Conservation (phyloP, 2,888 invertebrate genomes). For the Elmis aenea region DNA sequence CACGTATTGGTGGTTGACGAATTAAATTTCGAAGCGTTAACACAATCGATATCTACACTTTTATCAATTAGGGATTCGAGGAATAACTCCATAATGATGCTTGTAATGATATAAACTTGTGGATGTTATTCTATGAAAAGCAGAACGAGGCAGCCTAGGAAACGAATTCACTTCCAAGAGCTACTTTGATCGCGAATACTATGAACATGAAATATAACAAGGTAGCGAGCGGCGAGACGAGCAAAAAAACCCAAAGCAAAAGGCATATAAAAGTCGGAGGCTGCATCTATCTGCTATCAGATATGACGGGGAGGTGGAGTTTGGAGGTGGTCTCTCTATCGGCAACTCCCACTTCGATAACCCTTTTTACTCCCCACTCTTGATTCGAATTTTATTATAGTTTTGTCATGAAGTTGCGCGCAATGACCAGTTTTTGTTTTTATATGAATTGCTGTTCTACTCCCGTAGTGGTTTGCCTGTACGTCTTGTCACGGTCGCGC, state of each 20-base stretch:
- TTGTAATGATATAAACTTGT: no score
- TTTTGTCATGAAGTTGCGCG: slow-evolving; percentile 34
- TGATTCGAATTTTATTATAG: slow-evolving; percentile 43
- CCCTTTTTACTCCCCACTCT: slow-evolving; percentile 31
- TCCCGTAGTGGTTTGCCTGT: slow-evolving; percentile 1
- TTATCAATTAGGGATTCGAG: no score
- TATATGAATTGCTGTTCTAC: slow-evolving; percentile 8
- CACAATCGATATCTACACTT: no score
- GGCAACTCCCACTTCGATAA: slow-evolving; percentile 42
- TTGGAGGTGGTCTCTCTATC: slow-evolving; percentile 41
- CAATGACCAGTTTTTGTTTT: slow-evolving; percentile 27
- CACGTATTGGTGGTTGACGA: no score
- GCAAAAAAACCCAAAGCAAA: slow-evolving; percentile 12
- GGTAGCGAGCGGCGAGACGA: slow-evolving; percentile 7
- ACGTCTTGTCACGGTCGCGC: background rate
- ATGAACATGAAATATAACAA: slow-evolving; percentile 11
- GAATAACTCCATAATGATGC: no score
- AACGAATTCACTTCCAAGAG: no score
- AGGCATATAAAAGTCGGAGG: slow-evolving; percentile 33
- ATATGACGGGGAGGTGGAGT: slow-evolving; percentile 35
- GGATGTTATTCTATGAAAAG: no score
- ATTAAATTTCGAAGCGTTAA: no score
- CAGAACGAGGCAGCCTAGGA: no score
- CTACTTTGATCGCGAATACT: no score
- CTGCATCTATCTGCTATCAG: slow-evolving; percentile 28